Base-by-base conservation (phyloP, 2,113 vertebrate species). In the Steatornis caripensis region DNA sequence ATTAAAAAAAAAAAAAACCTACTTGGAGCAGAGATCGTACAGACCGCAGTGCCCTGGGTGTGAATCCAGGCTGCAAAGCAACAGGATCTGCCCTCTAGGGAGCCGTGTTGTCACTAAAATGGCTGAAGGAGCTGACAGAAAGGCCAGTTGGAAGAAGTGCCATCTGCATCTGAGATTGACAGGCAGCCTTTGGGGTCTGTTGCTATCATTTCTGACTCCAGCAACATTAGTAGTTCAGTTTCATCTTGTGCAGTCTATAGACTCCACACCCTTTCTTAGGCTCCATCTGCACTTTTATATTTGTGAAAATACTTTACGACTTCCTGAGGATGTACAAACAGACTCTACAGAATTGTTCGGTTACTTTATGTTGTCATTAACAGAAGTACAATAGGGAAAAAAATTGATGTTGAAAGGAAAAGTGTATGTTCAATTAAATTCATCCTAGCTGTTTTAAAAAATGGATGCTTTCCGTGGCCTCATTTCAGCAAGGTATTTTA, bases 101-200 rank as follows among this genome's bases (percentile, higher is more conserved):
- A 97, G 20, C 74, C 0, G 11, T 83, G 95, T 97, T 97, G 96
- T 96, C 95, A 94, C 93, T 95, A 96, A 95, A 97, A 90, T 92
- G 92, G 95, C 85, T 97, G 96, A 97, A 97, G 95, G 92, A 95
- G 91, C 92, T 97, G 96, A 97, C 96, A 97, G 80, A 72, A 87
- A 95, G 92, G 94, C 95, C 96, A 94, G 89, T 96, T 97, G 97
- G 89, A 96, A 84, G 83, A 96, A 97, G 95, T 82, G 83, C 94
- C 95, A 97, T 97, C 96, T 97, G 96, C 94, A 93, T 95, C 90
- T 22, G 54, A 95, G 96, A 97, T 90, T 97, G 97, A 97, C 96
- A 96, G 96, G 96, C 93, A 97, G 96, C 95, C 96, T 97, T 95
- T 86, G 92, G 97, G 96, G 92, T 97, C 89, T 93, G 77, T 71